Conservation (phyloP, 2,888 invertebrate species). For the Watsonalla cultraria region DNA sequence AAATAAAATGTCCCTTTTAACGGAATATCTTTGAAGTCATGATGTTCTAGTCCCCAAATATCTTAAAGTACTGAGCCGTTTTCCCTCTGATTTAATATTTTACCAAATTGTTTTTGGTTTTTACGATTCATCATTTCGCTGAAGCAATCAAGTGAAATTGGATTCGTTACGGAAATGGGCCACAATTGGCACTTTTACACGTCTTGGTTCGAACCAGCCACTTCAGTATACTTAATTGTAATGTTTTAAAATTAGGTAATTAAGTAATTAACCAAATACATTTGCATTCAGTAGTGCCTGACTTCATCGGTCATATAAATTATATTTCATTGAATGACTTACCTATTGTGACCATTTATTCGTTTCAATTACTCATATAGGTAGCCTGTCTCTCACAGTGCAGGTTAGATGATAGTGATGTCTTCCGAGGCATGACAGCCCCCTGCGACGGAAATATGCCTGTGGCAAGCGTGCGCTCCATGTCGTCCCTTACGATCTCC, state of each 20-base stretch:
- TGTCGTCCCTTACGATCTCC: constrained; percentile 18
- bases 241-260: background rate
- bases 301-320: no score
- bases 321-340: no score
- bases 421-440: constrained; percentile 32
- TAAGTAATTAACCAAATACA: no score
- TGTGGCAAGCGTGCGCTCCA: constrained; percentile 30
- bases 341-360: no score
- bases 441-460: constrained; percentile 38
- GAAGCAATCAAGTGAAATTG: constrained; percentile 45
- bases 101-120: constrained; percentile 42
- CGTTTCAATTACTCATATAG: constrained; percentile 7
- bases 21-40: constrained; percentile 14
- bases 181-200: constrained; percentile 49
- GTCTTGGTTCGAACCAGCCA: constrained; percentile 35
- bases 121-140: constrained; percentile 47
- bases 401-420: constrained; percentile 31
- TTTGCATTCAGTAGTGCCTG: no score
- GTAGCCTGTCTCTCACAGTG: constrained; percentile 21
- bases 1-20: constrained; percentile 19
- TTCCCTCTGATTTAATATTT: constrained; percentile 38
- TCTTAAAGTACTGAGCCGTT: constrained; percentile 21
- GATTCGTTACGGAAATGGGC: constrained; percentile 45
- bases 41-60: constrained; percentile 3
- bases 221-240: constrained; percentile 6